Base-by-base conservation (phyloP, 2,888 invertebrate species). In the Aproaerema taeniolella region DNA sequence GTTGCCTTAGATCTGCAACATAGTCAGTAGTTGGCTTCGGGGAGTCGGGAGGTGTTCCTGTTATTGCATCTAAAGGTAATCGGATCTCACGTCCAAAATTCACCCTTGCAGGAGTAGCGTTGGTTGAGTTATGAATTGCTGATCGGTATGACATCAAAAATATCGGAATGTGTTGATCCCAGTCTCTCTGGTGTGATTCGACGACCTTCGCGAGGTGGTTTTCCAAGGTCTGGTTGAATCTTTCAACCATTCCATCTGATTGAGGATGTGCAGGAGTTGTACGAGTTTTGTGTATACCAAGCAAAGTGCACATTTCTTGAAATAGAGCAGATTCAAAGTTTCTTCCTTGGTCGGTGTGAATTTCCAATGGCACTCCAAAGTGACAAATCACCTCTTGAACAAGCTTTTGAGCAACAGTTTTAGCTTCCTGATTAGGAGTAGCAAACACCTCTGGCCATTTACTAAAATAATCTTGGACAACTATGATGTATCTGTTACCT, bases 241-340 rank as follows among this genome's bases (percentile, higher is more conserved):
- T 8, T 14, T 38, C 42, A 11, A 43, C 36, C 32, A 39, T 36
- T 9, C 42, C 35, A 26, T 43, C 32, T 6, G 39, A 35, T n/a
- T 39, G 36, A 1, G 39, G 15, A 10, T 37, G 37, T 11, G 28
- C 28, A 3, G 43, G 20, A 5, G 44, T 44, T 8, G 44, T 41
- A 3, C 39, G 10, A 4, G 39, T 39, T 14, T 45, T 41, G 8
- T 39, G 24, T 3, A 45, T 36, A 3, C 39, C 39, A 9, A 42
- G 10, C 1, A 39, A 8, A 8, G 26, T 32, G 15, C 31, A 37
- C 26, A 42, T 20, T 29, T 39, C 39, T 10, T 34, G 39, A 28
- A 45, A 45, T 9, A 45, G 2, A 7, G 15, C 14, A 7, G 39
- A 39, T 15, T 41, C 41, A 14, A 39, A 42, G n/a, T 39, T 34